These are phyloP conservation scores for Pseudopodoces humilis DNA, from an alignment of 2,113 vertebrate genomes.

Conservation along the genomic window DNA sequence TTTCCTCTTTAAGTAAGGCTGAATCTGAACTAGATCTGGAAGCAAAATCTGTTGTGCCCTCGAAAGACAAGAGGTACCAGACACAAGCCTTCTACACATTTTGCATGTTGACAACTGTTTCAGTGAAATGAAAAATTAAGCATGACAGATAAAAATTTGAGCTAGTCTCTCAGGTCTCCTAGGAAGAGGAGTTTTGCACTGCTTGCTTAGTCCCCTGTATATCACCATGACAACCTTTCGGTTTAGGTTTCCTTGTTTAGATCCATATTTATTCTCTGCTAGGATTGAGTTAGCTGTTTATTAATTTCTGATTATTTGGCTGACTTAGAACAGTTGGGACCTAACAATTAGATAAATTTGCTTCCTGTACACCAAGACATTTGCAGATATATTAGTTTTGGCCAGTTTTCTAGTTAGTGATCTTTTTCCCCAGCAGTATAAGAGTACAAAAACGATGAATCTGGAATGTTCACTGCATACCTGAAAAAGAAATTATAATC, in stretches of 20 bases:
- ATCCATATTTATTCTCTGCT: conserved; percentile 39
- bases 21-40: conserved; percentile 25
- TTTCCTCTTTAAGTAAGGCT: neutral
- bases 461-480: neutral
- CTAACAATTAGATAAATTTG: neutral
- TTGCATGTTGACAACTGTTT: conserved; percentile 70
- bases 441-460: neutral
- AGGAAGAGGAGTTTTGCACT: conserved; percentile 41
- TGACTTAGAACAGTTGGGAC: neutral
- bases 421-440: neutral
- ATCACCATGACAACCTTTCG: conserved; percentile 73
- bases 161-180: conserved; percentile 66
- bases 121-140: conserved; percentile 74
- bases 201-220: conserved; percentile 57
- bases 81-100: conserved; percentile 34
- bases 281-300: conserved; percentile 12
- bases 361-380: neutral
- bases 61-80: conserved; percentile 42
- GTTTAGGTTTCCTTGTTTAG: conserved; percentile 61
- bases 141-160: conserved; percentile 72
- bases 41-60: conserved; percentile 41
- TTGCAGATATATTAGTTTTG: neutral
- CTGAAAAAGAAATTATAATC: neutral
- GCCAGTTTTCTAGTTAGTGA: neutral
- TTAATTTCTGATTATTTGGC: conserved; percentile 23